Percentiles rank a stretch among this genome's conserved stretches.
phyloP scores from a whole-genome alignment of 2,888 invertebrate genomes.

The Cataglyphis rosenhaueri region DNA sequence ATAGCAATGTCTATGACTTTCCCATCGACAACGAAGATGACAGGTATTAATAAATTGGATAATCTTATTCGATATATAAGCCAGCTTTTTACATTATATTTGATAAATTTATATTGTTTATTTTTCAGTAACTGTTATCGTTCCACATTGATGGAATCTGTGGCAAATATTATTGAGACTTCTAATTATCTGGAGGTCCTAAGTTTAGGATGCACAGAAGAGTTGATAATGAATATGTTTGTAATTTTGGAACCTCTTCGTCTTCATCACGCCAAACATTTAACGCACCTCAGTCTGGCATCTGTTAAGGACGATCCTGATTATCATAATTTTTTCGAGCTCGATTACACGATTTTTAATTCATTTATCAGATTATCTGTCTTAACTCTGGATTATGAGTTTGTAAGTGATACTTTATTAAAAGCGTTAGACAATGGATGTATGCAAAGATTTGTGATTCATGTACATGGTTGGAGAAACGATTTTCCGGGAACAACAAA shows the following conservation, averaged over 20 bases:
- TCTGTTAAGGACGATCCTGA: conserved; percentile 91
- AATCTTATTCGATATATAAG: neutral
- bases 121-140: conserved; percentile 29
- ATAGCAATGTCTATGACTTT: conserved; percentile 80
- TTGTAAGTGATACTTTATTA: conserved; percentile 86
- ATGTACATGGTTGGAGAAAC: conserved; percentile 89
- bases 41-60: conserved; percentile 54
- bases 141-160: conserved; percentile 77
- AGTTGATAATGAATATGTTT: conserved; percentile 85
- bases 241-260: conserved; percentile 85
- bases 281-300: conserved; percentile 89
- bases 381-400: conserved; percentile 88
- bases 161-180: conserved; percentile 85
- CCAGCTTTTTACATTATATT: conserved; percentile 31
- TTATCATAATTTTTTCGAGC: conserved; percentile 87
- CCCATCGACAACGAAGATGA: conserved; percentile 64
- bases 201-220: conserved; percentile 87
- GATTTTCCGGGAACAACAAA: conserved; percentile 89
- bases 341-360: conserved; percentile 87
- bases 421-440: conserved; percentile 84
- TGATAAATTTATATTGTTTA: neutral
- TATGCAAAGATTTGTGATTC: conserved; percentile 89
- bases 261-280: conserved; percentile 86
- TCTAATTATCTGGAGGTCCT: conserved; percentile 86
- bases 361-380: conserved; percentile 85